Evolutionary conservation across 2,113 vertebrate species (phyloP).

Genomic region (Campylorhamphus procurvoides): DNA sequence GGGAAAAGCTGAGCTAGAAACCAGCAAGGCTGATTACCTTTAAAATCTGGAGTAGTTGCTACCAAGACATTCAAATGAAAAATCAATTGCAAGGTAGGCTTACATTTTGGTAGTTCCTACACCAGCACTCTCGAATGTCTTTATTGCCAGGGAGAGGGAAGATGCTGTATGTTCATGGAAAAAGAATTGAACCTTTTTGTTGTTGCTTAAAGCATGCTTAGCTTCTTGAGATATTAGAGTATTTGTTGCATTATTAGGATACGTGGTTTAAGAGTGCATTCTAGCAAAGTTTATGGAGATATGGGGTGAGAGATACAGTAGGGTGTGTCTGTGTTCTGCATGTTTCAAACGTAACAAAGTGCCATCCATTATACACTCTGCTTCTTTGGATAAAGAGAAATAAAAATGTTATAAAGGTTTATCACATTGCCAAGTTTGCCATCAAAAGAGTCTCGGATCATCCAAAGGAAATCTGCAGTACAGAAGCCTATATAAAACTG

Average conservation of each 20-base stretch:
- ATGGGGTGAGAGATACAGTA: neutral
- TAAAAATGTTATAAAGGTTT: neutral
- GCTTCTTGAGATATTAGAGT: neutral
- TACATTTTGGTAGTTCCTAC: neutral
- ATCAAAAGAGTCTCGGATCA: neutral
- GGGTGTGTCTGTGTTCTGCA: neutral
- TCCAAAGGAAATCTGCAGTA: neutral
- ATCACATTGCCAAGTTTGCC: neutral
- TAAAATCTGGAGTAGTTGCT: slow-evolving; percentile 4
- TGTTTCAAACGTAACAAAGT: neutral
- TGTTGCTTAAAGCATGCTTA: neutral
- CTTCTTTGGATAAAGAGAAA: neutral
- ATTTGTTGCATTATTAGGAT: neutral
- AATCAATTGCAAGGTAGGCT: neutral
- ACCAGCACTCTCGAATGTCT: neutral
- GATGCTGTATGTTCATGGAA: neutral
- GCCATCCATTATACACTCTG: neutral
- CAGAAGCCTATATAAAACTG: neutral
- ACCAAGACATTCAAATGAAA: slow-evolving; percentile 2
- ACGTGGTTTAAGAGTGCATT: neutral
- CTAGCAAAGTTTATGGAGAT: neutral
- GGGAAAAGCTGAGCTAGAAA: slow-evolving; percentile 18
- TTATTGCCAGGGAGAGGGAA: neutral
- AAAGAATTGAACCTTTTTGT: neutral
- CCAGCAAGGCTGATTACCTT: neutral